Evolutionary conservation across 2,797 vertebrate genomes (phyloP).

Genomic region (Potorous gilbertii): DNA sequence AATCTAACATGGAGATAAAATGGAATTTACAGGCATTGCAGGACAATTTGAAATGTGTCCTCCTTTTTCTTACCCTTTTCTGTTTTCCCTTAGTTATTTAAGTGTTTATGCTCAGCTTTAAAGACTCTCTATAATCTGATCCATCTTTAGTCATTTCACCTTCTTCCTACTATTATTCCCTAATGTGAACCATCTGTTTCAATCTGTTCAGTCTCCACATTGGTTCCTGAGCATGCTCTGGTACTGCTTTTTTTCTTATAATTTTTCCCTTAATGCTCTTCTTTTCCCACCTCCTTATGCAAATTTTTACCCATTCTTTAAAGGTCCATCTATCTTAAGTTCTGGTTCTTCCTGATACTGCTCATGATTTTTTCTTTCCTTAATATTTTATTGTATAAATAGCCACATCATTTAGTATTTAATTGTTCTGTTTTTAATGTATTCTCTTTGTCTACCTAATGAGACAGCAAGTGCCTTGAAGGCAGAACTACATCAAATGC

Average conservation of each 20-base stretch:
- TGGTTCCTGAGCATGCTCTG: not conserved
- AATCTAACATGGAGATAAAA: constrained; percentile 48
- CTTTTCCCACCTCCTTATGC: not conserved
- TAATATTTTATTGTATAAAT: not conserved
- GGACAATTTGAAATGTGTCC: not conserved
- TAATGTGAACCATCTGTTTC: not conserved
- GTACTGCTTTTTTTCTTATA: not conserved
- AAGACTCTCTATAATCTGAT: not conserved
- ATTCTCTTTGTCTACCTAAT: not conserved
- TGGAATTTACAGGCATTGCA: constrained; percentile 16
- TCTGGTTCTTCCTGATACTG: not conserved
- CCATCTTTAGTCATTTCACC: not conserved
- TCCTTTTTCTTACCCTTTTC: not conserved
- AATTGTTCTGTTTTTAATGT: not conserved
- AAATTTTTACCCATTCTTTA: not conserved
- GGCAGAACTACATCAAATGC: not conserved
- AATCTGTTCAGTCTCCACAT: not conserved
- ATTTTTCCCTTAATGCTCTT: not conserved
- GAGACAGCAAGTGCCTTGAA: not conserved
- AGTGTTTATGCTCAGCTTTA: not conserved
- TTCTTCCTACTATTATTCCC: not conserved
- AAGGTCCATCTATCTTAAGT: not conserved
- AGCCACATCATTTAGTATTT: not conserved
- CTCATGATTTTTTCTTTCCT: not conserved
- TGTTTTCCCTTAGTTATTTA: not conserved